Conservation (phyloP, 2,113 vertebrate species). For the Tragelaphus scriptus region DNA sequence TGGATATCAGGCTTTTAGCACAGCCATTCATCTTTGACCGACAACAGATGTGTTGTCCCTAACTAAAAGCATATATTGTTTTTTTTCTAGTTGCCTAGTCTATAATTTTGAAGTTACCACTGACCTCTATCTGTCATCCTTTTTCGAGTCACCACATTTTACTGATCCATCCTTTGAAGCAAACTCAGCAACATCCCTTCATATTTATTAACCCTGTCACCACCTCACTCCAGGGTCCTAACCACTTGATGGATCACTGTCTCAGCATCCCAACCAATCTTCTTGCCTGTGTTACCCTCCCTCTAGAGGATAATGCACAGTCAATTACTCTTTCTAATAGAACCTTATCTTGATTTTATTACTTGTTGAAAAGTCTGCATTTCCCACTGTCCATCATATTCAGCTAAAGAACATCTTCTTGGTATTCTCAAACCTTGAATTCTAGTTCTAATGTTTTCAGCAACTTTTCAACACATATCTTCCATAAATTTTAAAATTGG, state of each 20-base stretch:
- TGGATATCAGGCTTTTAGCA: not conserved
- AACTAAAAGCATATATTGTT: not conserved
- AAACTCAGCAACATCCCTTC: not conserved
- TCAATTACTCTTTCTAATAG: constrained; percentile 27
- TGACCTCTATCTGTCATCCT: not conserved
- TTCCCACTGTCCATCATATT: not conserved
- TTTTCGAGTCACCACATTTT: not conserved
- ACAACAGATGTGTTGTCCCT: not conserved
- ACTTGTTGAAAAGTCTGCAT: not conserved
- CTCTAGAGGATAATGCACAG: not conserved
- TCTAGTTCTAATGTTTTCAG: not conserved
- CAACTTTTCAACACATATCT: not conserved
- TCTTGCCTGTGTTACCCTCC: not conserved
- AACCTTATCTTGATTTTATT: not conserved
- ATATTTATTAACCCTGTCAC: constrained; percentile 41
- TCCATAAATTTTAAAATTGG: not conserved
- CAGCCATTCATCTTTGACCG: not conserved
- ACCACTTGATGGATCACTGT: not conserved
- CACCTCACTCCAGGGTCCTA: not conserved
- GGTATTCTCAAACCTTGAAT: not conserved
- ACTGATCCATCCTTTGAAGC: not conserved
- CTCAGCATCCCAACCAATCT: not conserved
- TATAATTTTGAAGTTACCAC: not conserved
- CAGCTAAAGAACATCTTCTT: not conserved
- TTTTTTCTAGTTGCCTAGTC: not conserved